A percentile compares a stretch with the other conserved stretches of the same genome.
Evolutionary conservation across 2,113 vertebrate species (phyloP).

Genomic region (Clarias macrocephalus): DNA sequence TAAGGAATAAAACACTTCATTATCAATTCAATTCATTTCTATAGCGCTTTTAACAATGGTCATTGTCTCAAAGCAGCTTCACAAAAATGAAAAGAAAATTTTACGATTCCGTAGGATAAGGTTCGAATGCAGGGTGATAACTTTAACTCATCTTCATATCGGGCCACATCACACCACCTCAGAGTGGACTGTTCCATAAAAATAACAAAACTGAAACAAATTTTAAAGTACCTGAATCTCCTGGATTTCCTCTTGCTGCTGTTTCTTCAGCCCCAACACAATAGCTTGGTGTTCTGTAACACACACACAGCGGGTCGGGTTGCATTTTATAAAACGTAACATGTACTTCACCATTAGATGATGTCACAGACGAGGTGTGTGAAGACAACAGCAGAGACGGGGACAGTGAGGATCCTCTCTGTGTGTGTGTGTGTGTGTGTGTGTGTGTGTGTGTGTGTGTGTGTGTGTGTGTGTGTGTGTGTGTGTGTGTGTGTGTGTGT

Average conservation of each 20-base stretch:
- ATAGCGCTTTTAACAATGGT: no score
- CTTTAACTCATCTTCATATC: no score
- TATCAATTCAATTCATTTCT: no score
- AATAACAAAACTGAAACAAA: background rate
- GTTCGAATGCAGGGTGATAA: no score
- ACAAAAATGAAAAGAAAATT: no score
- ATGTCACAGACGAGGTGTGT: background rate
- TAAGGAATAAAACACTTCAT: background rate
- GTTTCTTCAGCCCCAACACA: constrained; percentile 66
- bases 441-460: no score
- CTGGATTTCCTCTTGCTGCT: constrained; percentile 63
- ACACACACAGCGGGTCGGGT: background rate
- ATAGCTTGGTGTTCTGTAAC: constrained; percentile 73
- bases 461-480: no score
- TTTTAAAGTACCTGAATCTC: constrained; percentile 70
- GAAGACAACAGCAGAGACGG: background rate
- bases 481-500: no score
- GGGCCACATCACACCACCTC: no score
- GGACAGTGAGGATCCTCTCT: background rate
- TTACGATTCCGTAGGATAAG: no score
- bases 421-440: no score
- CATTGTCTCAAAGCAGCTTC: no score
- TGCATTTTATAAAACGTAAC: background rate
- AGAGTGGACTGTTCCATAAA: background rate
- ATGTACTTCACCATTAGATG: background rate